Conservation (phyloP, 2,797 vertebrate species). For the Cephalopachus bancanus region DNA sequence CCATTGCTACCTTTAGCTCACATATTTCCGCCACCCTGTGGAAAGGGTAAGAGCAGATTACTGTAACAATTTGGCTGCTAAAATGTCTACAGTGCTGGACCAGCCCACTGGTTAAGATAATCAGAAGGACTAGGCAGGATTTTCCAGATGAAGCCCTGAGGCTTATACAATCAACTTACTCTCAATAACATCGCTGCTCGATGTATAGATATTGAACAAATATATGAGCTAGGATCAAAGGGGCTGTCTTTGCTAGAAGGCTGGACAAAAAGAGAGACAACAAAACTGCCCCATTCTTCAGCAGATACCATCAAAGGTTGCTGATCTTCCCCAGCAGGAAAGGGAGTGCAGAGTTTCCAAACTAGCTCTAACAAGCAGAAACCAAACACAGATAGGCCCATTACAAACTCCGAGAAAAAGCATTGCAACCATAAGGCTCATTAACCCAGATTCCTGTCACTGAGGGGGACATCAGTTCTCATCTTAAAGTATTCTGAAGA, state of each 20-base stretch:
- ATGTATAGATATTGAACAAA: slow-evolving; percentile 40
- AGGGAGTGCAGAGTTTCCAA: slow-evolving; percentile 39
- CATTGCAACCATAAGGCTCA: neutral
- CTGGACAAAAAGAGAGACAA: slow-evolving; percentile 20
- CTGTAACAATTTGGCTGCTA: slow-evolving; percentile 69
- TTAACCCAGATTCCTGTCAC: neutral
- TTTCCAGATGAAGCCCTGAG: neutral
- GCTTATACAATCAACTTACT: slow-evolving; percentile 37
- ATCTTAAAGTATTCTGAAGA: neutral
- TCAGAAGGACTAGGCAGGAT: neutral
- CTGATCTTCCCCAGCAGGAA: slow-evolving; percentile 56
- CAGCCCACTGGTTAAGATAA: slow-evolving; percentile 17
- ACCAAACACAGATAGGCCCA: slow-evolving; percentile 38
- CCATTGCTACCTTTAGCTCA: neutral
- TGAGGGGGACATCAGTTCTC: slow-evolving; percentile 4
- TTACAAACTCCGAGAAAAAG: slow-evolving; percentile 66
- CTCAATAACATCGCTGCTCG: slow-evolving; percentile 4
- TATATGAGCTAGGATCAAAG: neutral
- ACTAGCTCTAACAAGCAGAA: slow-evolving; percentile 59
- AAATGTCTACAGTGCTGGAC: neutral
- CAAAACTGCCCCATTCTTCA: neutral
- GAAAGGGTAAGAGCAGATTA: slow-evolving; percentile 76
- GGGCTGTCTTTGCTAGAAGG: neutral
- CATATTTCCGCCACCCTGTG: slow-evolving; percentile 74
- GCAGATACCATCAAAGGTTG: neutral